Conservation (phyloP, 2,113 vertebrate species). For the Himantopus leucocephalus region DNA sequence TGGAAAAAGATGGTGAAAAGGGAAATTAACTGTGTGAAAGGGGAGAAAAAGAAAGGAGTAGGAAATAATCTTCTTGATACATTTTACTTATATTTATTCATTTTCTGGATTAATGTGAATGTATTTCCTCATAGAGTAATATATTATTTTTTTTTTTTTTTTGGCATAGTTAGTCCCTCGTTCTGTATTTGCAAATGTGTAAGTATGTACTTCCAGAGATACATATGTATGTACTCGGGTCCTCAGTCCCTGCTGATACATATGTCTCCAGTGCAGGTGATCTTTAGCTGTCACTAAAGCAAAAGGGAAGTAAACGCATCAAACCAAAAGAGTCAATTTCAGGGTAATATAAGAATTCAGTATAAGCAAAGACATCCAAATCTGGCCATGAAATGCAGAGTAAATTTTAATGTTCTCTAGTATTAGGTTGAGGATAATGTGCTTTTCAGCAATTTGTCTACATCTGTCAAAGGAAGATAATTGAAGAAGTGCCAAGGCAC, state of each 20-base stretch:
- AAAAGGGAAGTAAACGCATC: not conserved
- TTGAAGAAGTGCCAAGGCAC: constrained; percentile 57
- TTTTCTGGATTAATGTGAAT: not conserved
- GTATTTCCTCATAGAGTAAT: not conserved
- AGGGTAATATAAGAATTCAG: not conserved
- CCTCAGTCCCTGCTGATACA: not conserved
- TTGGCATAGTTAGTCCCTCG: not conserved
- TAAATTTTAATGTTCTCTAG: constrained; percentile 27
- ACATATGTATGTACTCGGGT: not conserved
- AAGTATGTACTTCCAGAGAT: not conserved
- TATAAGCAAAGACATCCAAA: not conserved
- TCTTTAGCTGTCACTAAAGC: not conserved
- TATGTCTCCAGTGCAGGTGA: rapidly evolving
- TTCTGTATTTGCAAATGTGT: not conserved
- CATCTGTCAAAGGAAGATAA: constrained; percentile 61
- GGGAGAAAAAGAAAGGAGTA: not conserved
- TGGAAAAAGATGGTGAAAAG: not conserved
- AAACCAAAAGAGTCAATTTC: not conserved
- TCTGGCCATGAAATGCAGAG: not conserved
- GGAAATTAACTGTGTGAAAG: constrained; percentile 12
- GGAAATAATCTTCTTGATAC: constrained; percentile 6
- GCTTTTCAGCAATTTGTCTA: constrained; percentile 46
- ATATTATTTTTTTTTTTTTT: not conserved
- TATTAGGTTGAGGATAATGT: constrained; percentile 28
- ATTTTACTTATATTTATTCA: constrained; percentile 9